phyloP scores from a whole-genome alignment of 1,140 invertebrate species.

The Drosophila elegans region DNA sequence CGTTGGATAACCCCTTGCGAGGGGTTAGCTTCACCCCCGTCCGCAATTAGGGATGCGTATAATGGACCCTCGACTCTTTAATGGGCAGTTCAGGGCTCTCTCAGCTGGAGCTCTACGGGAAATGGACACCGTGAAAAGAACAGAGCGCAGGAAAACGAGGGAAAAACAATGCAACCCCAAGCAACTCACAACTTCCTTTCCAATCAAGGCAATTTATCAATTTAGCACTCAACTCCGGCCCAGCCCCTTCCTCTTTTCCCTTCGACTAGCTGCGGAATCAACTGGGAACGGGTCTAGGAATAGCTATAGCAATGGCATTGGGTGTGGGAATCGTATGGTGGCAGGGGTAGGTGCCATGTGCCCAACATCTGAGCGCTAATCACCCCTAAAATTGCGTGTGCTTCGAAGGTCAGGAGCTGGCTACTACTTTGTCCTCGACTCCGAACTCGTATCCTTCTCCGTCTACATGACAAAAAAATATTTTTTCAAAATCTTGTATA shows the following conservation, averaged over 20 bases:
- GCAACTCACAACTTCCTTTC: conserved; percentile 74
- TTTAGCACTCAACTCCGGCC: conserved; percentile 72
- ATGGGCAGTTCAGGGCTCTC: conserved; percentile 29
- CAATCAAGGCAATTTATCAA: conserved; percentile 81
- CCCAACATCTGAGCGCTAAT: conserved; percentile 64
- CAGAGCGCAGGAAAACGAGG: conserved; percentile 23
- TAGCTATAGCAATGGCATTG: conserved; percentile 10
- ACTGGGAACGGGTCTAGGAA: conserved; percentile 11
- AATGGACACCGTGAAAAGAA: conserved; percentile 50
- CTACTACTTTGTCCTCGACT: conserved; percentile 3
- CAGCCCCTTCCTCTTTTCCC: conserved; percentile 4
- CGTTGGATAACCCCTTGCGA: conserved; percentile 26
- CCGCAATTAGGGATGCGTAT: conserved; percentile 46
- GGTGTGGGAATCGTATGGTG: conserved; percentile 1
- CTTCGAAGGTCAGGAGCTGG: conserved; percentile 63
- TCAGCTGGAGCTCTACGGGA: conserved; percentile 45
- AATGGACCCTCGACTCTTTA: conserved; percentile 49
- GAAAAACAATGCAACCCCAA: conserved; percentile 47
- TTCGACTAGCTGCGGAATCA: conserved; percentile 10
- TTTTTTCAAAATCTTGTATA: neutral
- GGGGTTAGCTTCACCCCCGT: conserved; percentile 4
- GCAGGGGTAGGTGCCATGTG: conserved; percentile 43
- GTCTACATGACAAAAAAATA: neutral
- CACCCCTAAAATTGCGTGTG: conserved; percentile 79
- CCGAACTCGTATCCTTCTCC: conserved; percentile 39